A percentile compares a stretch with the other conserved stretches of the same genome.
phyloP scores from a whole-genome alignment of 2,797 vertebrate species.

The Chrosomus eos region DNA sequence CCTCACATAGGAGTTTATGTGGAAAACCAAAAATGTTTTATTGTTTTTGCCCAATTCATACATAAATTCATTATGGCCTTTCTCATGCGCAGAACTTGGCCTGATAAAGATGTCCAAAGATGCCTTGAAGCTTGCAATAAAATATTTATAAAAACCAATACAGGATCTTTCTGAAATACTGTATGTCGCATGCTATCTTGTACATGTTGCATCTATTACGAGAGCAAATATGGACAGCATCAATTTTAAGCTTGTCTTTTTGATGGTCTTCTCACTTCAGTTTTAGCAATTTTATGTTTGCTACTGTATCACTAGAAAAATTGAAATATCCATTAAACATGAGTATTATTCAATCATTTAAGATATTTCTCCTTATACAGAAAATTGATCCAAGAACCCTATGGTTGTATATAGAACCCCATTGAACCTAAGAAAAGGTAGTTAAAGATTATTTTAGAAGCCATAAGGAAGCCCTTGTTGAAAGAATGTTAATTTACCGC shows the following conservation, averaged over 20 bases:
- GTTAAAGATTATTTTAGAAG: neutral
- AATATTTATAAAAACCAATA: neutral
- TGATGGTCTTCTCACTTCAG: no score
- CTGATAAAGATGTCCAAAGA: neutral
- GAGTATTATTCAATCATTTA: neutral
- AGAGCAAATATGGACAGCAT: no score
- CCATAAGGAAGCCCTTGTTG: neutral
- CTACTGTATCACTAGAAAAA: neutral
- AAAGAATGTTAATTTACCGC: neutral
- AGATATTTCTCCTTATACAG: neutral
- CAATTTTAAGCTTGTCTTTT: neutral
- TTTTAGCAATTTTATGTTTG: neutral
- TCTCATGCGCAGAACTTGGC: neutral
- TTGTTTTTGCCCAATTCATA: neutral
- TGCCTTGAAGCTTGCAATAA: neutral
- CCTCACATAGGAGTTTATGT: neutral
- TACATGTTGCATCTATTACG: neutral
- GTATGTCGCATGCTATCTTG: neutral
- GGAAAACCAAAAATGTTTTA: neutral
- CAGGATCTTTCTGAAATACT: neutral
- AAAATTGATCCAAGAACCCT: neutral
- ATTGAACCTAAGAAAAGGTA: neutral
- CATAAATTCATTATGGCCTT: constrained; percentile 15
- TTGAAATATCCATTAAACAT: neutral
- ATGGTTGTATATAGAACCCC: no score